Evolutionary conservation across 1,140 invertebrate genomes (phyloP).

Genomic region (Pygmarrhopalites habei): DNA sequence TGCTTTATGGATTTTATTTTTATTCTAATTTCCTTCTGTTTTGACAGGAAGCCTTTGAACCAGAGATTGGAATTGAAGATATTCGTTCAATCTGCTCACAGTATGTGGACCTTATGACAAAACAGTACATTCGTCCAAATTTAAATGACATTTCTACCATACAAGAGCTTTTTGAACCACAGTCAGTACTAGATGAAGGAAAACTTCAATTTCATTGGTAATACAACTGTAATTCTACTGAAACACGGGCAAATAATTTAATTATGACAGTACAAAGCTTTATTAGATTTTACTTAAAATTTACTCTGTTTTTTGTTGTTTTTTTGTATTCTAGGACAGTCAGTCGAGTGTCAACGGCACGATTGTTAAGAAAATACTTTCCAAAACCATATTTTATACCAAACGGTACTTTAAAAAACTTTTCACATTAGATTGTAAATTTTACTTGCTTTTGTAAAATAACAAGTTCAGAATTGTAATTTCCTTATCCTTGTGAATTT

Average conservation of each 20-base stretch:
- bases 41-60: slow-evolving; percentile 35
- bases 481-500: too few species aligned
- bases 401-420: too few species aligned
- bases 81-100: slow-evolving; percentile 26
- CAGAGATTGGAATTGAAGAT: slow-evolving; percentile 36
- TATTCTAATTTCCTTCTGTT: background rate
- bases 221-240: too few species aligned
- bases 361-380: slow-evolving; percentile 58
- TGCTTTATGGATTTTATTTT: background rate
- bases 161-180: background rate
- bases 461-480: too few species aligned
- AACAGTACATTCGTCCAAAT: slow-evolving; percentile 13
- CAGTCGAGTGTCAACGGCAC: slow-evolving; percentile 58
- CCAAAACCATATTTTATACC: slow-evolving; percentile 50
- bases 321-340: slow-evolving; percentile 52
- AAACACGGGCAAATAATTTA: too few species aligned
- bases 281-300: too few species aligned
- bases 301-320: too few species aligned
- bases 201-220: background rate
- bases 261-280: too few species aligned
- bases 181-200: background rate
- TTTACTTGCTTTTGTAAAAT: too few species aligned
- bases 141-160: background rate
- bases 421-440: too few species aligned
- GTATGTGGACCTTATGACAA: slow-evolving; percentile 14